Evolutionary conservation across 1,140 invertebrate species (phyloP), one percentile per base, ranked within the genome.

Genomic region (Dolichoris vasculosae): DNA sequence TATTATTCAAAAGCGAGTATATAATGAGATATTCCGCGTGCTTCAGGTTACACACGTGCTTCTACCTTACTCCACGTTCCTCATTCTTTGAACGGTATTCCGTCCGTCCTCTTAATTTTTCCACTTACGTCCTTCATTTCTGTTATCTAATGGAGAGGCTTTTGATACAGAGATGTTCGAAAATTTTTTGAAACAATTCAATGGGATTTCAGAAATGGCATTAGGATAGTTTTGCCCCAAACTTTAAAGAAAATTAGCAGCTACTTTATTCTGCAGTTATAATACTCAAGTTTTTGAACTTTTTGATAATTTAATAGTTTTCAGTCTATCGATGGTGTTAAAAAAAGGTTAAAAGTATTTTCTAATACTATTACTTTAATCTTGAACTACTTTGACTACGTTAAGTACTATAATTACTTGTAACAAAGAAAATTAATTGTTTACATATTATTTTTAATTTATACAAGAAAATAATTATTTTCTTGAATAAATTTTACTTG

Each of bases 11-110:
- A 59, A 43, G 43, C 59, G 73, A 76, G 55, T 40, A 43, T 8
- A 40, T 85, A 85, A 85, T 79, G 77, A 85, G 84, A 81, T 81
- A 81, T 51, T 80, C 81, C 59, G 73, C 78, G 77, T 71, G 35
- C 59, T 26, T 59, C 3, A 9, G 23, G 3, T 59, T 59, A 26
- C 23, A 2, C 55, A 26, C 55, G 55, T 26, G 23, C 55, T 26
- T 51, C 7, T 2, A 17, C 83, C 75, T 35, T 69, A 7, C 30
- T 71, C 9, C 38, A 11, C 48, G 17, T 85, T 75, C 40, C 48
- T 63, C 35, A 20, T 55, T 73, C 6, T 40, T 38, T 23, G 35
- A 6, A 38, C 73, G 32, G 23, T 2, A 9, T 38, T 35, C 48
- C 17, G 15, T 15, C 35, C 32, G 20, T 26, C 51, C 51, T 40